A percentile compares a stretch with the other conserved stretches of the same genome.
These are phyloP conservation scores for Bedellia somnulentella DNA, from an alignment of 2,888 invertebrate genomes.

Conservation along the genomic window DNA sequence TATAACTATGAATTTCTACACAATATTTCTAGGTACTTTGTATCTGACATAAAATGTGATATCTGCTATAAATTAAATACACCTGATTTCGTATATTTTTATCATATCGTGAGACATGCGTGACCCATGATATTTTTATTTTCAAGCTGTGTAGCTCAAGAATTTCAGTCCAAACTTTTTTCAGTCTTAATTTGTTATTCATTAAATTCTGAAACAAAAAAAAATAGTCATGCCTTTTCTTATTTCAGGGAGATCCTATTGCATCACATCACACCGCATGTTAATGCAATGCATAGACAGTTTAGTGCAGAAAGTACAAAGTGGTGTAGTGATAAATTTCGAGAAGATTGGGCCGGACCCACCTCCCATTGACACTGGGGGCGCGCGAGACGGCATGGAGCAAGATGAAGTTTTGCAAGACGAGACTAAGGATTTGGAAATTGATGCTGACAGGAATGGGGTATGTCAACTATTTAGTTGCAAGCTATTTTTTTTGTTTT, in stretches of 20 bases:
- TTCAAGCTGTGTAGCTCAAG: too few relatives aligned
- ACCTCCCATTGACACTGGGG: constrained; percentile 63
- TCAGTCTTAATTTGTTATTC: too few relatives aligned
- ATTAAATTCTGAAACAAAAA: too few relatives aligned
- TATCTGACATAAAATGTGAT: too few relatives aligned
- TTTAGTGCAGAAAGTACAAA: constrained; percentile 94
- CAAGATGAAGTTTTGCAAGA: constrained; percentile 40
- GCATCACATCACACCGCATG: constrained; percentile 92
- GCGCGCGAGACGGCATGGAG: constrained; percentile 50
- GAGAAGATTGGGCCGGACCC: constrained; percentile 94
- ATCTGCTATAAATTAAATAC: too few relatives aligned
- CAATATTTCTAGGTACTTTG: background rate
- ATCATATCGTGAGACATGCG: too few relatives aligned
- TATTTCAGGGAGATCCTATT: constrained; percentile 83
- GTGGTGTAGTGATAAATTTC: constrained; percentile 96
- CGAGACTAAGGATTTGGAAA: constrained; percentile 43
- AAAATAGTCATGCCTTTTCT: too few relatives aligned
- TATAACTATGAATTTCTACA: too few relatives aligned
- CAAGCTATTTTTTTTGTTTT: background rate
- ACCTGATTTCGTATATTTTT: too few relatives aligned
- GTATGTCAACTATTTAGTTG: constrained; percentile 20
- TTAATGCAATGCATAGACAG: constrained; percentile 96
- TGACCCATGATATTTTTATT: too few relatives aligned
- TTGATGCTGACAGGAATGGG: constrained; percentile 52
- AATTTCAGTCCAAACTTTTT: too few relatives aligned